A percentile compares a stretch with the other conserved stretches of the same genome.
Conservation (phyloP, 2,888 invertebrate genomes). For the Ormyrus nitidulus region DNA sequence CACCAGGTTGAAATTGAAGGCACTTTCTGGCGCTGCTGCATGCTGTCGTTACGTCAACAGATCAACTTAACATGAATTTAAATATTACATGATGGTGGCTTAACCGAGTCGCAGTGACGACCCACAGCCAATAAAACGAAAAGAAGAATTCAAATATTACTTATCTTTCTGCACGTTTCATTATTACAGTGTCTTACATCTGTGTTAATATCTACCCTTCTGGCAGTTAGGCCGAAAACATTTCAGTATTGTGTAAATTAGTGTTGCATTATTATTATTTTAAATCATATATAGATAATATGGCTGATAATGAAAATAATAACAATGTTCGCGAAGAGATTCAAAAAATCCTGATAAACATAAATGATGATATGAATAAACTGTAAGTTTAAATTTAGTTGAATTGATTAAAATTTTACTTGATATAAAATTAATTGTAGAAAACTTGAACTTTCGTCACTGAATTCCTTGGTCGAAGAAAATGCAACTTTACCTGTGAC, state of each 20-base stretch:
- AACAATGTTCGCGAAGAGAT: conserved; percentile 56
- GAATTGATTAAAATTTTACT: background rate
- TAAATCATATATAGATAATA: background rate
- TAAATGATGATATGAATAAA: conserved; percentile 58
- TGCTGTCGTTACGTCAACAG: no score
- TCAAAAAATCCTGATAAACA: conserved; percentile 57
- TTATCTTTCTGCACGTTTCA: background rate
- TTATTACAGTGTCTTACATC: background rate
- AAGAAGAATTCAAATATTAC: no score
- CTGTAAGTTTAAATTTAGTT: conserved; percentile 57
- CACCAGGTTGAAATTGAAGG: no score
- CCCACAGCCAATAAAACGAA: no score
- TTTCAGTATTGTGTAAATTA: background rate
- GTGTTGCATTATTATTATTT: background rate
- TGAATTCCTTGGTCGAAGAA: conserved; percentile 40
- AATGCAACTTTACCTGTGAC: conserved; percentile 33
- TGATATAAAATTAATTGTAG: conserved; percentile 12
- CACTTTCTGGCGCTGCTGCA: no score
- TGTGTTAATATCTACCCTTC: background rate
- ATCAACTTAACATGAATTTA: no score
- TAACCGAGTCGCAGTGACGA: no score
- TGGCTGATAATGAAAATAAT: conserved; percentile 39
- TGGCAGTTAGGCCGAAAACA: background rate
- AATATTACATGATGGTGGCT: no score
- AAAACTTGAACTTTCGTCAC: conserved; percentile 28